Percentiles rank a stretch among this genome's conserved stretches.
Conservation (phyloP, 2,113 vertebrate species). For the Eonycteris spelaea region DNA sequence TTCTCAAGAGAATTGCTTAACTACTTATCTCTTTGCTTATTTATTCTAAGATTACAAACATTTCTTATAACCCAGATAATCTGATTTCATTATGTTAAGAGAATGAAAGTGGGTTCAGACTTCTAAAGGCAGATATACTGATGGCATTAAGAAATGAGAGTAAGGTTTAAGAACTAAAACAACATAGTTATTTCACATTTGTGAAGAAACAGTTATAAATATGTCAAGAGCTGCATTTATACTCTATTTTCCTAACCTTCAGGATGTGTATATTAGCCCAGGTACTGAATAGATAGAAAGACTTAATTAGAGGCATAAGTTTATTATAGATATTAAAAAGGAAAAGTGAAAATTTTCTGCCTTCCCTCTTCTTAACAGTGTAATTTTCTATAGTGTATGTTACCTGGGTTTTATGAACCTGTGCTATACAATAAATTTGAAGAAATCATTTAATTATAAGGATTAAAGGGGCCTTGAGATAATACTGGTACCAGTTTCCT, state of each 20-base stretch:
- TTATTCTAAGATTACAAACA: not conserved
- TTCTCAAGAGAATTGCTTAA: not conserved
- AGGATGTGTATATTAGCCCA: not conserved
- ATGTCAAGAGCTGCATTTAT: not conserved
- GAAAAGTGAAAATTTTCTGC: not conserved
- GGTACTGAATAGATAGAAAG: not conserved
- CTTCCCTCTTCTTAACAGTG: not conserved
- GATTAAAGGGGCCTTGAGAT: not conserved
- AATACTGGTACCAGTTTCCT: not conserved
- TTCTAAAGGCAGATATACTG: not conserved
- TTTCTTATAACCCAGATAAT: not conserved
- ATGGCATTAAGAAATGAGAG: not conserved
- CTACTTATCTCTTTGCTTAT: not conserved
- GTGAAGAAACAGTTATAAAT: not conserved
- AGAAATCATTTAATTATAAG: not conserved
- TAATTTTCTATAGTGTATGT: not conserved
- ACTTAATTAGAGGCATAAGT: not conserved
- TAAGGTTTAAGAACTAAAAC: not conserved
- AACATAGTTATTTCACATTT: not conserved
- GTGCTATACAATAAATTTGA: not conserved
- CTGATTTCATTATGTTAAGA: slow-evolving; percentile 5
- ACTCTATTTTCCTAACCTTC: not conserved
- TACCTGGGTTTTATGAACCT: not conserved
- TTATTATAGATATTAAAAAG: not conserved
- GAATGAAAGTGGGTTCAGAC: not conserved